Base-by-base conservation (phyloP, 1,140 invertebrate genomes). In the Drosophila miranda region DNA sequence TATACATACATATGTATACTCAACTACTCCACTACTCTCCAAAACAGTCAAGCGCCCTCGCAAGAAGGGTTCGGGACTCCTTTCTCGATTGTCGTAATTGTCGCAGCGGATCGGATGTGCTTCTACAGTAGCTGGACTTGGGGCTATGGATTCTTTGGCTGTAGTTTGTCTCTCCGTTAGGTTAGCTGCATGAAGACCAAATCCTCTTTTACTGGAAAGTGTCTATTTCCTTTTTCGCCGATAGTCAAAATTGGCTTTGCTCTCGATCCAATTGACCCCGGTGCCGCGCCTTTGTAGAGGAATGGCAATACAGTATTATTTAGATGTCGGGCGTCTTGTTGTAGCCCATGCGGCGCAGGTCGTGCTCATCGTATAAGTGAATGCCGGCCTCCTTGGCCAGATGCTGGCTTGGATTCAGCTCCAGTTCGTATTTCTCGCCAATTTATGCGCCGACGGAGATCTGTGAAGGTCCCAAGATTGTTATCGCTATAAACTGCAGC, bases 301-400 rank as follows among this genome's bases (percentile, higher is more conserved):
- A 98, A 95, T 2, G 98, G 98, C 19, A 19, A 0, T 19, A 19
- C 26, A 98, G 92, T 88, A 97, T 96, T 49, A 99, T 92, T 92
- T 98, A 98, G 23, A 98, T 93, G 91, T 99, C 98, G 7, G 98
- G 98, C 9, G 98, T 99, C 92, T 99, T 99, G 90, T 99, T 97
- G 91, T 96, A 98, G 2, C 98, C 97, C 89, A 94, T 93, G 43
- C 94, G 1, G 19, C 19, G 19, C 2, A 19, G 19, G 19, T 19
- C 19, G 19, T 19, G 19, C 19, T 19, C 19, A 19, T 19, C 19
- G 19, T 19, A 19, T 19, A 19, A 19, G 19, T 19, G 1, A 19
- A 19, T 19, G 19, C 19, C 19, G 19, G 93, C 78, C 55, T 94
- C 75, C 26, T 90, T 90, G 14, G 96, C 90, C 71, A 93, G 92